phyloP scores from a whole-genome alignment of 2,888 invertebrate genomes.

The Podabrus alpinus region DNA sequence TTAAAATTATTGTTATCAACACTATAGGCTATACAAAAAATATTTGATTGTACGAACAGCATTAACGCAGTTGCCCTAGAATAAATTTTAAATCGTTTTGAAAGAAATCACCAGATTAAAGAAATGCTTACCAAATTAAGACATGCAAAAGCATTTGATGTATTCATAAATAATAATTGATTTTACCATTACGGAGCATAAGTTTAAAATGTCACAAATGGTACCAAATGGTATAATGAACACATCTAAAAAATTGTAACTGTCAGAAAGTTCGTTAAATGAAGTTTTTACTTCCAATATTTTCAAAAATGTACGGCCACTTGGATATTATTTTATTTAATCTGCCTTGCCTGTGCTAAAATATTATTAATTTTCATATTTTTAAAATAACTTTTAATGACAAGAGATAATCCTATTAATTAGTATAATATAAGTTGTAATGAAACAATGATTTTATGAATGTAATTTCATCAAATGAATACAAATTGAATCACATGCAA shows the following conservation, averaged over 20 bases:
- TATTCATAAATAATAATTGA: conserved; percentile 15
- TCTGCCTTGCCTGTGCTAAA: background rate
- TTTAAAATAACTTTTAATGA: no score
- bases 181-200: conserved; percentile 18
- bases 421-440: background rate
- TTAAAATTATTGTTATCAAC: background rate
- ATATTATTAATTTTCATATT: no score
- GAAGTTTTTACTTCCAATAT: background rate
- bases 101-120: background rate
- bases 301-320: background rate
- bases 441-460: background rate
- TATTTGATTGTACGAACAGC: conserved; percentile 22
- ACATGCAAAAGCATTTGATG: conserved; percentile 29
- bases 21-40: background rate
- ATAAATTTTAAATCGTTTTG: background rate
- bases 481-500: background rate
- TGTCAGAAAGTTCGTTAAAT: background rate
- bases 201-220: conserved; percentile 5
- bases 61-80: conserved; percentile 36
- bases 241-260: conserved; percentile 1
- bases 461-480: background rate
- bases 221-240: background rate
- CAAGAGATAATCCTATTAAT: no score
- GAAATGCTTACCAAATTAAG: conserved; percentile 17
- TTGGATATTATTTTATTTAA: background rate